phyloP scores from a whole-genome alignment of 1,140 invertebrate genomes.

The Papilio polyxenes region DNA sequence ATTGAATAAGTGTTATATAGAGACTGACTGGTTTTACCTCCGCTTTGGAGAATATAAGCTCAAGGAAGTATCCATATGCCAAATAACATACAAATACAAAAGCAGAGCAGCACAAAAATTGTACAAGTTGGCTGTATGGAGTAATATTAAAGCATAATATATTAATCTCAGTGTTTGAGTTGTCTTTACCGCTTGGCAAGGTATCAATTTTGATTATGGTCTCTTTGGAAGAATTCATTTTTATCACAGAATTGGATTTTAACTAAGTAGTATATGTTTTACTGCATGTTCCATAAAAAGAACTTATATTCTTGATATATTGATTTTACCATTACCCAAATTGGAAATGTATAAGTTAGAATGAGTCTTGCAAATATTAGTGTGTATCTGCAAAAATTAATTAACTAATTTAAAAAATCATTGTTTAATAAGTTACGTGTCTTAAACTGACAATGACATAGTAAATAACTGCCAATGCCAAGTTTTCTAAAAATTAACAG shows the following conservation, averaged over 20 bases:
- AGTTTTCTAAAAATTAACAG: too few species aligned
- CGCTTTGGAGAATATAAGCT: slow-evolving; percentile 94
- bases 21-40: slow-evolving; percentile 95
- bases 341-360: background rate
- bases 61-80: slow-evolving; percentile 95
- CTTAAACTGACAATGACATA: background rate
- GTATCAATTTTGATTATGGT: slow-evolving; percentile 66
- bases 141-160: slow-evolving; percentile 89
- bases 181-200: slow-evolving; percentile 45
- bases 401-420: background rate
- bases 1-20: slow-evolving; percentile 96
- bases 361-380: background rate
- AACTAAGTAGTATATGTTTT: background rate
- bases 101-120: slow-evolving; percentile 88
- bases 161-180: slow-evolving; percentile 76
- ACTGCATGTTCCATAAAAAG: slow-evolving; percentile 17
- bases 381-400: background rate
- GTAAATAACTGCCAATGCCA: background rate
- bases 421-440: background rate
- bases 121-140: slow-evolving; percentile 83
- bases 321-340: background rate
- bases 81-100: slow-evolving; percentile 94
- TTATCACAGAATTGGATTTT: slow-evolving; percentile 39
- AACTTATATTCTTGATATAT: background rate
- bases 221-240: slow-evolving; percentile 65